These are phyloP conservation scores for Chrysolina oricalcia DNA, from an alignment of 2,888 invertebrate species.

Conservation along the genomic window DNA sequence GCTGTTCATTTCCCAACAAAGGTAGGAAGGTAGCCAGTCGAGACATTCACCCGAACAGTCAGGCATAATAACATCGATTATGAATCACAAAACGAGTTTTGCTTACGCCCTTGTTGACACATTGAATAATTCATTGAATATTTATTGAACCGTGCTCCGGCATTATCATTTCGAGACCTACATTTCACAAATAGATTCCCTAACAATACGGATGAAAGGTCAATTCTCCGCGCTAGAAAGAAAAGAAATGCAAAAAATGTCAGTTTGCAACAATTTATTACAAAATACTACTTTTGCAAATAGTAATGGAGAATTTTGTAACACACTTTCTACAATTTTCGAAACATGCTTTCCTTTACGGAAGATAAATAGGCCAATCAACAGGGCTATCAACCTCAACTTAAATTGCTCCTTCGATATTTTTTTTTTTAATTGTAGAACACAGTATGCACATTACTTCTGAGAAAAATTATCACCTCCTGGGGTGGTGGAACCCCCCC, in stretches of 20 bases:
- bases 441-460: too few relatives aligned
- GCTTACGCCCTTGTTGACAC: slow-evolving; percentile 28
- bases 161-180: background rate
- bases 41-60: slow-evolving; percentile 1
- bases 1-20: slow-evolving; percentile 8
- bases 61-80: slow-evolving; percentile 7
- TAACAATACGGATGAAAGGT: background rate
- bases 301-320: too few relatives aligned
- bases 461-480: too few relatives aligned
- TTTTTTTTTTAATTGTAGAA: too few relatives aligned
- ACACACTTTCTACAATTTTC: too few relatives aligned
- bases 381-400: too few relatives aligned
- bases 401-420: too few relatives aligned
- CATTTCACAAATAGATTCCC: background rate
- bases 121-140: slow-evolving; percentile 19
- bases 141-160: slow-evolving; percentile 7
- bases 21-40: slow-evolving; percentile 23
- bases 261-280: background rate
- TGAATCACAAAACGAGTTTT: slow-evolving; percentile 29
- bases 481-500: too few relatives aligned
- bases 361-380: too few relatives aligned
- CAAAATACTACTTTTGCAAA: too few relatives aligned
- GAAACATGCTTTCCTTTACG: too few relatives aligned
- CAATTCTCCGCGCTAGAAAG: background rate
- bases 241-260: too few relatives aligned